A percentile compares a stretch with the other conserved stretches of the same genome.
Conservation (phyloP, 2,113 vertebrate species). For the Romanogobio albipinnatus region DNA sequence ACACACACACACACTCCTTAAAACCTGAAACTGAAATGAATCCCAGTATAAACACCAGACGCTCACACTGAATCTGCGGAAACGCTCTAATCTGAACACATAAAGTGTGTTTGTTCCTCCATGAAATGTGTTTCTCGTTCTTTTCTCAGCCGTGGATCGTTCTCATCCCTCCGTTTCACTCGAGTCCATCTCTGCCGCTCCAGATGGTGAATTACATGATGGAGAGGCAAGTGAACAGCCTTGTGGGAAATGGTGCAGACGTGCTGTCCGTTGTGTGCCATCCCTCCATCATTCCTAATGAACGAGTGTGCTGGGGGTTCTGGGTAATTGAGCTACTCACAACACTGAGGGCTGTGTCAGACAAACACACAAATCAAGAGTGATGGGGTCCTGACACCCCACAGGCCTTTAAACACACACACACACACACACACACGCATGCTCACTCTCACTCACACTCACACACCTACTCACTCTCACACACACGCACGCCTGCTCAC, state of each 20-base stretch:
- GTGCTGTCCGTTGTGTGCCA: background rate
- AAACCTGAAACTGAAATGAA: background rate
- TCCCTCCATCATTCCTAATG: conserved; percentile 14
- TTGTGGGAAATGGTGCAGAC: background rate
- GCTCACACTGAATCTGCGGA: background rate
- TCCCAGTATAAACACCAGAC: background rate
- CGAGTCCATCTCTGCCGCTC: conserved; percentile 52
- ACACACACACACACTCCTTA: too few relatives aligned
- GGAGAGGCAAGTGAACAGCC: background rate
- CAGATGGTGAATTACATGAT: conserved; percentile 1
- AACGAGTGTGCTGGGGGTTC: background rate
- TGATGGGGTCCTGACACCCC: background rate
- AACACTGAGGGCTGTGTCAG: background rate
- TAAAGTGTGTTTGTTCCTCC: background rate
- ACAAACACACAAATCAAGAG: conserved; percentile 25
- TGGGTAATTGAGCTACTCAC: conserved; percentile 26
- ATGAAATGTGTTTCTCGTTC: background rate
- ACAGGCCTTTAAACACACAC: background rate
- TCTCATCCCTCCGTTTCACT: conserved; percentile 42
- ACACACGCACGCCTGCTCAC: background rate
- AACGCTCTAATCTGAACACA: background rate
- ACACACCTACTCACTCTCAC: too few relatives aligned
- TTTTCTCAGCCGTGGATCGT: background rate
- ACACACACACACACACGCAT: background rate
- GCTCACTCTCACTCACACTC: background rate